Percentiles rank a stretch among this genome's conserved stretches.
phyloP scores from a whole-genome alignment of 2,113 vertebrate species.

The Chloropsis cyanopogon region DNA sequence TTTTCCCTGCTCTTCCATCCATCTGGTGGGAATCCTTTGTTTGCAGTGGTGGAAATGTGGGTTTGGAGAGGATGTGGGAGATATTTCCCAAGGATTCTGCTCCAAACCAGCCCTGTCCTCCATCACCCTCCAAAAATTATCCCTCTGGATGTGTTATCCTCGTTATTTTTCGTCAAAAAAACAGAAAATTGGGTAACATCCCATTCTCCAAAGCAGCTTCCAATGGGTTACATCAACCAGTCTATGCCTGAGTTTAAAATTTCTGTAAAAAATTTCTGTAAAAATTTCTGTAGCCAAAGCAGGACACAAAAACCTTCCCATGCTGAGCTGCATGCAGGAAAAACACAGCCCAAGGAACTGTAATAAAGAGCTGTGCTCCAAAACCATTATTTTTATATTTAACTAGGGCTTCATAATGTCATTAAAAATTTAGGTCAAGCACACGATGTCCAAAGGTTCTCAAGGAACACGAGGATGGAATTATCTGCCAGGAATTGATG shows the following conservation, averaged over 20 bases:
- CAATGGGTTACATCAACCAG: background rate
- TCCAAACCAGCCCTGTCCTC: background rate
- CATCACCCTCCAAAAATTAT: background rate
- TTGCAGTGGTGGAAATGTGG: background rate
- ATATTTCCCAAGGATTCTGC: background rate
- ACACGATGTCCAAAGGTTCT: slow-evolving; percentile 17
- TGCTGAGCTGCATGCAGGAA: background rate
- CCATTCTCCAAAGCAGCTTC: background rate
- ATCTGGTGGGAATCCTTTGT: background rate
- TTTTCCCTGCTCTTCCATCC: background rate
- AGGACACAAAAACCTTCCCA: background rate
- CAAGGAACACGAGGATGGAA: background rate
- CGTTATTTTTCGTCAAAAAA: background rate
- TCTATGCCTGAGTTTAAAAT: background rate
- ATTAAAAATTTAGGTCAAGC: slow-evolving; percentile 61
- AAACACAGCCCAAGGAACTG: background rate
- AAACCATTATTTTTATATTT: slow-evolving; percentile 30
- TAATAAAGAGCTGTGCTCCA: background rate
- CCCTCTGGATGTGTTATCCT: background rate
- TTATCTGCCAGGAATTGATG: slow-evolving; percentile 48
- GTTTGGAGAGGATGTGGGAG: background rate
- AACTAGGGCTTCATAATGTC: background rate
- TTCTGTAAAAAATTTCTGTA: too few relatives aligned
- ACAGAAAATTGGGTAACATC: background rate
- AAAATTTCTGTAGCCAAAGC: background rate